Conservation (phyloP, 2,888 invertebrate genomes). For the Plemyria rubiginata region DNA sequence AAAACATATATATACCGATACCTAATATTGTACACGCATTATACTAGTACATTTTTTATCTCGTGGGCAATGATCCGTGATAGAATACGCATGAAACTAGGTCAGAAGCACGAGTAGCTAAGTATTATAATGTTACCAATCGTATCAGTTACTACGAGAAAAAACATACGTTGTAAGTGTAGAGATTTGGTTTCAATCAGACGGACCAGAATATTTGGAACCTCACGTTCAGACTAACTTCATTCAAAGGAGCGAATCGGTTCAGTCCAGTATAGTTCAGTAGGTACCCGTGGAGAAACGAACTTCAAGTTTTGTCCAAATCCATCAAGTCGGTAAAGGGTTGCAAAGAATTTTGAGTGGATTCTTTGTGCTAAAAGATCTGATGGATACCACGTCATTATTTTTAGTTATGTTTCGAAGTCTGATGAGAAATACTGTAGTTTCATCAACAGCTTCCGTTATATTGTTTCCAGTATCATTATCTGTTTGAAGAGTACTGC, state of each 20-base stretch:
- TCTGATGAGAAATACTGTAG: too few species aligned
- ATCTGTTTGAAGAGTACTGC: too few species aligned
- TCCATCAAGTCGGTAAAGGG: too few species aligned
- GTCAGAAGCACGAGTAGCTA: conserved; percentile 48
- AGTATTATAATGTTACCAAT: conserved; percentile 43
- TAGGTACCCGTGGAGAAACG: too few species aligned
- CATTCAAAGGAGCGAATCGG: neutral
- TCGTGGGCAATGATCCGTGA: conserved; percentile 35
- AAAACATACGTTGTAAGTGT: conserved; percentile 46
- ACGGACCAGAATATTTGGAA: conserved; percentile 38
- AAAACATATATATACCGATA: conserved; percentile 15
- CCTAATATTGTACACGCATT: conserved; percentile 27
- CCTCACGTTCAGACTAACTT: conserved; percentile 1
- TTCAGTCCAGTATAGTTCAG: neutral
- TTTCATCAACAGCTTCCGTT: too few species aligned
- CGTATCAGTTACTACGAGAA: conserved; percentile 46
- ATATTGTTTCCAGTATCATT: too few species aligned
- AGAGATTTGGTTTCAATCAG: conserved; percentile 50
- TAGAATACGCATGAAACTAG: conserved; percentile 42
- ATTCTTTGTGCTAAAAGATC: too few species aligned
- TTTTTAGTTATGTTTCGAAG: too few species aligned
- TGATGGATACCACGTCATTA: too few species aligned
- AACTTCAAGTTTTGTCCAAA: too few species aligned
- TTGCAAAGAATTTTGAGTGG: too few species aligned
- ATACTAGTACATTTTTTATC: conserved; percentile 33